phyloP scores from a whole-genome alignment of 1,140 invertebrate species.

The Conopomorpha cramerella region DNA sequence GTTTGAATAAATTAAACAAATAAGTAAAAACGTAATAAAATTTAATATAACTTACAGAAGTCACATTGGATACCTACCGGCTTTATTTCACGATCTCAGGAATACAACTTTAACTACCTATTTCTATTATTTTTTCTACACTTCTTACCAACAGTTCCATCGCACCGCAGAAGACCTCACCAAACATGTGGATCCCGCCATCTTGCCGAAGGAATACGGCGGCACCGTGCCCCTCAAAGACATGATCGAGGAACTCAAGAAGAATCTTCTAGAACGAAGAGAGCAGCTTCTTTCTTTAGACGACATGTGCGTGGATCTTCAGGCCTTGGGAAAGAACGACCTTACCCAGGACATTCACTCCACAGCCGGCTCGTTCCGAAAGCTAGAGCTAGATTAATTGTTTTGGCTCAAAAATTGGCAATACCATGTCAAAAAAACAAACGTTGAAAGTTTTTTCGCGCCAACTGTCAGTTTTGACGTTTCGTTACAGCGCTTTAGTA shows the following conservation, averaged over 20 bases:
- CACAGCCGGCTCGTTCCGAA: slow-evolving; percentile 78
- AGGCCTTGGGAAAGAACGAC: slow-evolving; percentile 66
- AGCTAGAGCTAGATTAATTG: slow-evolving; percentile 77
- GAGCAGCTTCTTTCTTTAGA: slow-evolving; percentile 73
- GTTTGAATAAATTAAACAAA: too few relatives aligned
- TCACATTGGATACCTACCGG: too few relatives aligned
- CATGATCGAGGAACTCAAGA: slow-evolving; percentile 79
- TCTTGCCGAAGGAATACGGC: slow-evolving; percentile 85
- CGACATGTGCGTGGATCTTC: slow-evolving; percentile 77
- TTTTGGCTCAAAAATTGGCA: too few relatives aligned
- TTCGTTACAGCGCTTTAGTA: background rate
- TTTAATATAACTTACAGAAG: too few relatives aligned
- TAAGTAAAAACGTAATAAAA: too few relatives aligned
- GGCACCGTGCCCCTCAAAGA: slow-evolving; percentile 76
- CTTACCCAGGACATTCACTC: slow-evolving; percentile 68
- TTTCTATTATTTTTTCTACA: slow-evolving; percentile 22
- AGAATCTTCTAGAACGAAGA: slow-evolving; percentile 65
- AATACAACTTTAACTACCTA: slow-evolving; percentile 4
- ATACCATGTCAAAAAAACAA: background rate
- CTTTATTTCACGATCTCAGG: too few relatives aligned
- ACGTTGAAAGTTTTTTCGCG: background rate
- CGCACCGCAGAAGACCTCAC: slow-evolving; percentile 71
- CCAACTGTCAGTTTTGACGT: background rate
- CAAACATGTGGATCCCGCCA: slow-evolving; percentile 70
- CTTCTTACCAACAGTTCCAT: too few relatives aligned